A percentile compares a stretch with the other conserved stretches of the same genome.
phyloP scores from a whole-genome alignment of 2,113 vertebrate genomes.

The Taurulus bubalis region DNA sequence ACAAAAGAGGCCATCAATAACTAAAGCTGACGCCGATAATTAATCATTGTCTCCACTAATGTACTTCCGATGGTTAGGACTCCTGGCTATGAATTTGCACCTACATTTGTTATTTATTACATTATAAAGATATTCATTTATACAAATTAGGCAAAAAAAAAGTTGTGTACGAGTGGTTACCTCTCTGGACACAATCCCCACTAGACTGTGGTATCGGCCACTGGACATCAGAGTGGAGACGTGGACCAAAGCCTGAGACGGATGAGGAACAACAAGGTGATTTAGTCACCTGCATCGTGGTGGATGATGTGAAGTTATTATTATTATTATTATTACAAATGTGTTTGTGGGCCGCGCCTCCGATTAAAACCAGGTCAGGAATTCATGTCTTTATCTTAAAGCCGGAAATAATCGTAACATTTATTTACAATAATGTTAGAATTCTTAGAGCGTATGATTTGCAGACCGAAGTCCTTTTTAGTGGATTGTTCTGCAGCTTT shows the following conservation, averaged over 20 bases:
- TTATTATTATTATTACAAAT: neutral
- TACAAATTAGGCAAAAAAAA: too few species aligned
- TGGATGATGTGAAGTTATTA: neutral
- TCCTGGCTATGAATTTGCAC: too few species aligned
- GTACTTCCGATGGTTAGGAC: neutral
- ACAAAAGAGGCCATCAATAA: neutral
- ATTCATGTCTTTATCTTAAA: neutral
- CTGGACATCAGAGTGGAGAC: slow-evolving; percentile 70
- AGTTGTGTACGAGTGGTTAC: slow-evolving; percentile 29
- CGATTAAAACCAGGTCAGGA: neutral
- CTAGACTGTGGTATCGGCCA: slow-evolving; percentile 58
- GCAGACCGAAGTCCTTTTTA: neutral
- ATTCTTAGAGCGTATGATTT: neutral
- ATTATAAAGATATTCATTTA: too few species aligned
- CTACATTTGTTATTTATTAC: neutral
- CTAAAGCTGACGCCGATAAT: neutral
- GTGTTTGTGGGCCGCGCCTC: too few species aligned
- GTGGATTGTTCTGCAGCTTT: neutral
- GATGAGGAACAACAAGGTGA: neutral
- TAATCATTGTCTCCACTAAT: neutral
- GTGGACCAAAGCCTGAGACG: slow-evolving; percentile 76
- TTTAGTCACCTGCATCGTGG: slow-evolving; percentile 4
- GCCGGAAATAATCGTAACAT: neutral
- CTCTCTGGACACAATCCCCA: slow-evolving; percentile 68
- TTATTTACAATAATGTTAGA: neutral